These are phyloP conservation scores for Yponomeuta plumbellus DNA, from an alignment of 2,888 invertebrate species.

Conservation along the genomic window DNA sequence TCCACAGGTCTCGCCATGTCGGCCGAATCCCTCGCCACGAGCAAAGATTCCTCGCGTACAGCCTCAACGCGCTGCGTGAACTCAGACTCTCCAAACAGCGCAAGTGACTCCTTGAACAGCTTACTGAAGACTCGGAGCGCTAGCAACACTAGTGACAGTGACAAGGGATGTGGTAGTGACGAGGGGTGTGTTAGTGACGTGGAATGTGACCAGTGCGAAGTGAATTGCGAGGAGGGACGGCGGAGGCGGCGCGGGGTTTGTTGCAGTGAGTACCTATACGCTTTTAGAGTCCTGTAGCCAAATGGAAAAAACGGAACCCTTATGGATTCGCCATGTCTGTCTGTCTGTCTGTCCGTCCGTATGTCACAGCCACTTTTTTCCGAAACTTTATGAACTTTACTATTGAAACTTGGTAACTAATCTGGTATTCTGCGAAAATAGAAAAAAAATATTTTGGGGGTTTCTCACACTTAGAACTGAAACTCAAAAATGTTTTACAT, in stretches of 20 bases:
- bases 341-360: too few relatives aligned
- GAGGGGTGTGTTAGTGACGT: constrained; percentile 26
- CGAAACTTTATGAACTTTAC: too few relatives aligned
- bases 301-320: too few relatives aligned
- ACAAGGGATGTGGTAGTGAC: constrained; percentile 24
- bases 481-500: too few relatives aligned
- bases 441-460: too few relatives aligned
- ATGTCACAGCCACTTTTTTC: too few relatives aligned
- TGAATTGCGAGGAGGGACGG: constrained; percentile 28
- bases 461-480: too few relatives aligned
- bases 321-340: too few relatives aligned
- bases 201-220: constrained; percentile 25
- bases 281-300: too few relatives aligned
- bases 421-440: too few relatives aligned
- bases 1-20: constrained; percentile 18
- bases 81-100: constrained; percentile 29
- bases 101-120: constrained; percentile 40
- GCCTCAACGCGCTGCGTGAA: constrained; percentile 27
- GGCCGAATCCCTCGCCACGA: constrained; percentile 16
- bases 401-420: too few relatives aligned
- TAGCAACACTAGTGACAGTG: constrained; percentile 26
- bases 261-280: constrained; percentile 43
- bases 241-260: constrained; percentile 27
- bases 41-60: constrained; percentile 19
- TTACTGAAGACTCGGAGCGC: constrained; percentile 30